Evolutionary conservation across 2,113 vertebrate species (phyloP), one percentile per base, ranked within the genome.

Genomic region (Paralichthys olivaceus): DNA sequence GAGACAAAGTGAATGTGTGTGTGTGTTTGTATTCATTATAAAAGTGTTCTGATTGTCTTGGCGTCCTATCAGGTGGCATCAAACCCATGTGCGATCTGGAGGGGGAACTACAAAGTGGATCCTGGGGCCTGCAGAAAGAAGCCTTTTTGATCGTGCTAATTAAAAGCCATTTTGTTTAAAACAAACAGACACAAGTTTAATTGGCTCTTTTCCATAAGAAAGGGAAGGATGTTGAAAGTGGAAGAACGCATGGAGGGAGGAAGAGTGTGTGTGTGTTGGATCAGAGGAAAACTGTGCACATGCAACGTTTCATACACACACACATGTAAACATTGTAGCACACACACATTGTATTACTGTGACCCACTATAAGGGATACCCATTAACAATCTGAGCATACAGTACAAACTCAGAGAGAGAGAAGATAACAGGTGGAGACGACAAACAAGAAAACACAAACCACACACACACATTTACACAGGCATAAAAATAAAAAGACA

Each of bases 121-220:
- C 93, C 95, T 83, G 92, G 92, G 94, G 95, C 95, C 95, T 93
- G 95, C 94, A 96, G 95, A 96, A 95, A 95, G 93, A 95, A 93
- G 89, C 94, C 84, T 92, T 94, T 98, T 97, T 99, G 97, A 99
- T 99, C 96, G 95, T 85, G 85, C 96, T 99, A 99, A 99, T 99
- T 98, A 99, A 99, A 96, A 97, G 95, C 95, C 96, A 97, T 98
- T 99, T 99, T 98, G 96, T 98, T 97, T 98, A 96, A 98, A 98
- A 99, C 97, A 99, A 98, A 98, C 97, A 98, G 97, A 97, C 97
- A 98, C 87, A 94, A 96, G 93, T 97, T 96, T 99, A 99, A 99
- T 99, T 99, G 97, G 96, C 97, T 98, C 96, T 96, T 99, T 98
- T 99, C 96, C 98, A 99, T 99, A 97, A 99, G 96, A 99, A 98